Base-by-base conservation (phyloP, 2,113 vertebrate genomes). In the Paraplagusia blochii region DNA sequence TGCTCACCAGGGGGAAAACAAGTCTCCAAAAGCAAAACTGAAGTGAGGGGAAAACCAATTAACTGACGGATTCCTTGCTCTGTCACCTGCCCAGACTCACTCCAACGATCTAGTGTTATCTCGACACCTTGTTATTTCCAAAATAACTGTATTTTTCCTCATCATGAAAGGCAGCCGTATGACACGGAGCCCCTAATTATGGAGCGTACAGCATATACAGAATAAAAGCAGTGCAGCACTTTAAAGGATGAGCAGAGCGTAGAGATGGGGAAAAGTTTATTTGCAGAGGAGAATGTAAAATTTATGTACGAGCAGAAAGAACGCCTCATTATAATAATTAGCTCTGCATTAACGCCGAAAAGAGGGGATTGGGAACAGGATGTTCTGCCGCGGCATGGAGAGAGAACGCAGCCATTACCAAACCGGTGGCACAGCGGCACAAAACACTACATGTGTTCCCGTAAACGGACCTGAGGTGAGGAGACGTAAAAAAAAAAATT, bases 401-500 rank as follows among this genome's bases (percentile, higher is more conserved):
- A 61, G 64, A 52, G 58, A 74, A 60, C 42, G 67, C 47, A 63
- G 51, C 13, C 39, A 63, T 63, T 58, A 48, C 47, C 29, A 60
- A 57, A 40, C 38, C 38, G 4, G 38, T 12, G 38, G 13, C 38
- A 40, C 11, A 48, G 63, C 13, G 63, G 59, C 61, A 72, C 44
- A 7, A 1, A 50, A 34, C 50, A 3, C 16, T 29, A 54, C 44
- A 10, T 17, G 42, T 35, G 51, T 47, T 68, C 40, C 33, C 16
- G 64, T 22, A 38, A 36, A 64, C 57, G 51, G 9, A 22, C 52
- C 69, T 44, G 69, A 72, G 68, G 54, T 69, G 57, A 76, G 36
- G 42, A 36, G 52, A 53, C 69, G 46, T 62, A 54, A 9, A 12
- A 11, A 12, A 11, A 39, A 3, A 40, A 40, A 12, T 11, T 40